Evolutionary conservation across 2,797 vertebrate genomes (phyloP), one percentile per base, ranked within the genome.

Genomic region (Percopsis omiscomaycus): DNA sequence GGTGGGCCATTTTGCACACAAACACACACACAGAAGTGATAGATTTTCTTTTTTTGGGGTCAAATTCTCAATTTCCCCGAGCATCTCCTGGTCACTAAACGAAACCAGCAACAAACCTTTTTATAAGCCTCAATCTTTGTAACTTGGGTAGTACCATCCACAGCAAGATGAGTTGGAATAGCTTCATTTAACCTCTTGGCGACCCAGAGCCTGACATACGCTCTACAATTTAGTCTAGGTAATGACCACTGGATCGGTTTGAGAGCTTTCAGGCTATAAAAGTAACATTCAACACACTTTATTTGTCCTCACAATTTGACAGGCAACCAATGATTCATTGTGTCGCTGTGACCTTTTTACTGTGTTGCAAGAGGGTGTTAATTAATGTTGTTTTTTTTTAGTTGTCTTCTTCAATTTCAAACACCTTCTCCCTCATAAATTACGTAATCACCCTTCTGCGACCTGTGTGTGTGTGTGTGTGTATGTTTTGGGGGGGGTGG

Each of bases 1-100:
- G 97, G 97, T 99, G 88, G 84, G 86, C 69, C 62, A 4, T 10
- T 4, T 3, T 68, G 51, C 59, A 11, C 46, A 46, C 60, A 32
- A 14, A 13, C 45, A 48, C 58, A 49, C 49, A 59, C 55, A 48
- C 54, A 55, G 49, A 29, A 42, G 3, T 4, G 11, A 13, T 13
- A 28, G 12, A 27, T 73, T 50, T 27, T 1, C 22, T 48, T 15
- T 65, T 58, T 58, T 64, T 66, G 55, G 44, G 53, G 54, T 37
- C 58, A 44, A 77, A 76, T 67, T 68, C 66, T 73, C 79, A 78
- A 77, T 81, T 75, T 66, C 55, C 14, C 49, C 44, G 6, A 62
- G 3, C 13, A 10, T 29, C 14, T 22, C 28, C 47, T 4, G 29
- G 11, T 13, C 11, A 46, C 28, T 15, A 14, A 48, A 30, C 13